phyloP scores from a whole-genome alignment of 2,888 invertebrate genomes.

The Scrobipalpa atriplicella region DNA sequence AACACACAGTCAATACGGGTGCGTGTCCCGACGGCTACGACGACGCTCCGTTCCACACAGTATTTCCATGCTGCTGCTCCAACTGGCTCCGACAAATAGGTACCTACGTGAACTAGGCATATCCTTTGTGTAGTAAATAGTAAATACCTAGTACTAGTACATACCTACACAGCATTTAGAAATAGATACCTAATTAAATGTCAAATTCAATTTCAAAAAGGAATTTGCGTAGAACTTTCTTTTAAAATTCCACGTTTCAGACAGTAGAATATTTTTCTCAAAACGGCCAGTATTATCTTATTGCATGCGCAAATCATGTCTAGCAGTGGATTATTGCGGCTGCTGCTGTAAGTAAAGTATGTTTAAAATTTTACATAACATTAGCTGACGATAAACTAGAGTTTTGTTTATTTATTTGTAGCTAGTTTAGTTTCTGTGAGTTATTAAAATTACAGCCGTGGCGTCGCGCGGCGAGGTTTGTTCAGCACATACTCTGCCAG shows the following conservation, averaged over 20 bases:
- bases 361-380: too few relatives aligned
- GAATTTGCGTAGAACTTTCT: too few relatives aligned
- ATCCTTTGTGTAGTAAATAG: too few relatives aligned
- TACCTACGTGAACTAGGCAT: background rate
- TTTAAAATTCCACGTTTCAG: too few relatives aligned
- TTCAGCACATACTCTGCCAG: conserved; percentile 10
- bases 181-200: too few relatives aligned
- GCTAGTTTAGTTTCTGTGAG: background rate
- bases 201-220: too few relatives aligned
- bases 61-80: conserved; percentile 18
- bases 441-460: conserved; percentile 2
- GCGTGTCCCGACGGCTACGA: conserved; percentile 38
- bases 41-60: conserved; percentile 10
- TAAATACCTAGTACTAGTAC: too few relatives aligned
- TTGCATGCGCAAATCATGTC: too few relatives aligned
- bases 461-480: background rate
- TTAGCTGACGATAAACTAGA: background rate
- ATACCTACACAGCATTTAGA: too few relatives aligned
- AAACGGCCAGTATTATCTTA: background rate
- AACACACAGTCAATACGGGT: conserved; percentile 69
- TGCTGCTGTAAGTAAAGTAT: too few relatives aligned
- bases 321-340: too few relatives aligned
- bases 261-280: too few relatives aligned
- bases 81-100: background rate
- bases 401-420: conserved; percentile 3